phyloP scores from a whole-genome alignment of 2,888 invertebrate genomes.

The Dichetophora obliterata region DNA sequence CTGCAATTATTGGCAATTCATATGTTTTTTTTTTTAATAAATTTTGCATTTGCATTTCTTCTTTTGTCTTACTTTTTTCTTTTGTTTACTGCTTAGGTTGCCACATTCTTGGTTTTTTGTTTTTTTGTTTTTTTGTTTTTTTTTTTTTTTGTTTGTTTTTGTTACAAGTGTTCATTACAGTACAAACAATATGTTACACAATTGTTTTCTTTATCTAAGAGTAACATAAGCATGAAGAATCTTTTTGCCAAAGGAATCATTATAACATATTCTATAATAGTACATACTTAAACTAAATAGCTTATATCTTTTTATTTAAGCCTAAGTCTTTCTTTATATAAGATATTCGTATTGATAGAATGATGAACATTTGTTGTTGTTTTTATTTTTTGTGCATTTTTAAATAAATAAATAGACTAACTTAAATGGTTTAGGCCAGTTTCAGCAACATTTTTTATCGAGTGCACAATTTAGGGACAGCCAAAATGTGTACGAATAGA shows the following conservation, averaged over 20 bases:
- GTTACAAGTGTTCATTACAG: background rate
- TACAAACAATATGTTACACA: background rate
- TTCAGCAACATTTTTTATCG: background rate
- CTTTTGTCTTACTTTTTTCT: background rate
- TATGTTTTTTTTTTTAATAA: background rate
- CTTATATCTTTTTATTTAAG: conserved; percentile 22
- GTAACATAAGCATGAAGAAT: conserved; percentile 57
- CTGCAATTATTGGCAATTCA: conserved; percentile 18
- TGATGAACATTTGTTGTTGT: background rate
- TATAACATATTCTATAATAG: conserved; percentile 46
- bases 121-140: too few relatives aligned
- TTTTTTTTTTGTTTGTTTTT: too few relatives aligned
- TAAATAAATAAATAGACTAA: conserved; percentile 60
- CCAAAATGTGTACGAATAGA: too few relatives aligned
- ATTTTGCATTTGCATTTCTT: background rate
- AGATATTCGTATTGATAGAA: too few relatives aligned
- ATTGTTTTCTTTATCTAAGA: background rate
- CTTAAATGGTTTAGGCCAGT: conserved; percentile 43
- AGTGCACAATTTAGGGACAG: too few relatives aligned
- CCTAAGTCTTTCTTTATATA: conserved; percentile 19
- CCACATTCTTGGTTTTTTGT: too few relatives aligned
- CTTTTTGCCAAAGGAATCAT: conserved; percentile 66
- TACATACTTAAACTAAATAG: conserved; percentile 13
- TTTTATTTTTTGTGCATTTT: conserved; percentile 1
- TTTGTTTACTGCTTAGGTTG: background rate